Percentiles rank a stretch among this genome's conserved stretches.
phyloP scores from a whole-genome alignment of 2,113 vertebrate species.

The Strix uralensis region DNA sequence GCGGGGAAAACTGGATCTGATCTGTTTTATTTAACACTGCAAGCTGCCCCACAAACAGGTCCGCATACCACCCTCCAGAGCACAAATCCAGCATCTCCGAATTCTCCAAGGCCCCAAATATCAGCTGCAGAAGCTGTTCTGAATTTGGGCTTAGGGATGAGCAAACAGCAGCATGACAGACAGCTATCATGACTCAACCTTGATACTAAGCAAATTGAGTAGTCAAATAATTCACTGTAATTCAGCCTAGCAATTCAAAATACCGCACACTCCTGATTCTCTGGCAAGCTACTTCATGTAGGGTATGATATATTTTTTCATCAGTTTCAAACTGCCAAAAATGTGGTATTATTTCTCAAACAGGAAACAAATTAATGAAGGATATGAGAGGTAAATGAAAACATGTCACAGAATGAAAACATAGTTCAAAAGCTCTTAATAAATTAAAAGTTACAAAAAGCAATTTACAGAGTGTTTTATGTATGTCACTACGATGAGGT shows the following conservation, averaged over 20 bases:
- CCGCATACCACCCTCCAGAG: not conserved
- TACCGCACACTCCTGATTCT: not conserved
- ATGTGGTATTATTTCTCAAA: slow-evolving; percentile 59
- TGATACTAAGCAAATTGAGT: not conserved
- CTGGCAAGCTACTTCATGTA: slow-evolving; percentile 37
- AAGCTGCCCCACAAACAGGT: not conserved
- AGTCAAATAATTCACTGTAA: slow-evolving; percentile 9
- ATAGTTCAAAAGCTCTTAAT: slow-evolving; percentile 74
- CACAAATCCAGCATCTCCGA: not conserved
- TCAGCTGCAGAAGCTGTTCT: not conserved
- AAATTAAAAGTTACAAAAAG: slow-evolving; percentile 78
- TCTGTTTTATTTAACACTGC: not conserved
- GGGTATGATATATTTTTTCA: slow-evolving; percentile 46
- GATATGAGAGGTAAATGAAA: slow-evolving; percentile 70
- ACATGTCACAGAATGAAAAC: slow-evolving; percentile 72
- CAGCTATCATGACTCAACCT: not conserved
- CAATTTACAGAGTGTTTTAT: slow-evolving; percentile 79
- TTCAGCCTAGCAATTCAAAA: slow-evolving; percentile 23
- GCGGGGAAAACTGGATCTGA: not conserved
- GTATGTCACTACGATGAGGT: slow-evolving; percentile 75
- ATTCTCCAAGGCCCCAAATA: not conserved
- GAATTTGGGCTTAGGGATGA: not conserved
- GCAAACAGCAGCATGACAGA: not conserved
- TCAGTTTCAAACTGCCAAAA: slow-evolving; percentile 49
- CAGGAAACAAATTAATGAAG: slow-evolving; percentile 70